phyloP scores from a whole-genome alignment of 1,140 invertebrate species.

The Drosophila repletoides region DNA sequence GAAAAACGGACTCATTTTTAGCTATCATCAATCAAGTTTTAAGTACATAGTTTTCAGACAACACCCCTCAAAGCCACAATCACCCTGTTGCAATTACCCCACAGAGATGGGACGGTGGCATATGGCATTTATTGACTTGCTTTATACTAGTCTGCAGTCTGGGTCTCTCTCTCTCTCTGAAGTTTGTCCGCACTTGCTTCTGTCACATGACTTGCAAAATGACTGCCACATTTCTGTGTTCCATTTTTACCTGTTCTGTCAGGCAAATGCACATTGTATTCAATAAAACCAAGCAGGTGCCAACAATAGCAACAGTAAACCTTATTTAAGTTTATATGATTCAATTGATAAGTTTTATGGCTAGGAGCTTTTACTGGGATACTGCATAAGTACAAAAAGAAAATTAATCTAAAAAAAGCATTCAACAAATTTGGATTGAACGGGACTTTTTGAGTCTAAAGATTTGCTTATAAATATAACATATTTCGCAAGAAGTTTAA shows the following conservation, averaged over 20 bases:
- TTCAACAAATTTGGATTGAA: too few species aligned
- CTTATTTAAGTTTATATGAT: constrained; percentile 19
- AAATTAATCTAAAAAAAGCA: too few species aligned
- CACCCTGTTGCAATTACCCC: background rate
- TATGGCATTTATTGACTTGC: constrained; percentile 12
- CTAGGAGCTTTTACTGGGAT: too few species aligned
- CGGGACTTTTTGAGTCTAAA: too few species aligned
- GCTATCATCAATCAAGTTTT: constrained; percentile 12
- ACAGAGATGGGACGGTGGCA: too few species aligned
- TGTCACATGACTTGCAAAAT: constrained; percentile 12
- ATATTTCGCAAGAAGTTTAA: too few species aligned
- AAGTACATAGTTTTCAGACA: background rate
- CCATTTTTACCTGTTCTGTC: constrained; percentile 28
- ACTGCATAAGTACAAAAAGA: too few species aligned
- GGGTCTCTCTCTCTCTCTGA: constrained; percentile 5
- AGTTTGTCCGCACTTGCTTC: background rate
- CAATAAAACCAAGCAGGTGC: constrained; percentile 2
- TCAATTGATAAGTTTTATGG: constrained; percentile 1
- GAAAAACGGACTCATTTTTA: too few species aligned
- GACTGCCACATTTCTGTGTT: constrained; percentile 24
- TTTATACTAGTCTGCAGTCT: background rate
- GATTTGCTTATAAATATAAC: too few species aligned
- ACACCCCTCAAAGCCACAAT: background rate
- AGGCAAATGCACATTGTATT: constrained; percentile 22
- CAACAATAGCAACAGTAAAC: background rate